These are phyloP conservation scores for Apamea monoglypha DNA, from an alignment of 2,888 invertebrate species.

Conservation along the genomic window DNA sequence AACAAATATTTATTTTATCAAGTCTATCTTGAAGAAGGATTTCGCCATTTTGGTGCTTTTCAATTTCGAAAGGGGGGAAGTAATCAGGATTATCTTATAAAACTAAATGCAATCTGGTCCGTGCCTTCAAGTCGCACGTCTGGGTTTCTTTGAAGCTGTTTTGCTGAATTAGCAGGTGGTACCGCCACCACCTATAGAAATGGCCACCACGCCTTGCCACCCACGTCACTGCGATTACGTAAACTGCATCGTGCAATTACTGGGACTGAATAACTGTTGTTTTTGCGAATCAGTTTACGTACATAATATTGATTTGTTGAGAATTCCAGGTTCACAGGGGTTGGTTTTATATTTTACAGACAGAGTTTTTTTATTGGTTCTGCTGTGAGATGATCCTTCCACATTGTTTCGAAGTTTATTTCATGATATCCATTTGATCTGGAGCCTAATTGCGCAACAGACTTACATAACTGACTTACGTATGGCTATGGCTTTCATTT, in stretches of 20 bases:
- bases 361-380: background rate
- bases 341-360: background rate
- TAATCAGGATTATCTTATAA: conserved; percentile 63
- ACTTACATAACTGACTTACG: background rate
- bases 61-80: conserved; percentile 44
- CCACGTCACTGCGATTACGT: conserved; percentile 66
- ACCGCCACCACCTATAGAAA: conserved; percentile 57
- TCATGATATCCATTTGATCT: background rate
- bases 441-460: background rate
- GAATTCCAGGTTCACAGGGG: background rate
- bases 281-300: conserved; percentile 24
- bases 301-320: background rate
- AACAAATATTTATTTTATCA: conserved; percentile 45
- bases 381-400: background rate
- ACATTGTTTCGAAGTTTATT: background rate
- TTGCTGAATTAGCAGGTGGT: conserved; percentile 72
- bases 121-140: conserved; percentile 71
- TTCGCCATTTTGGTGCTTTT: conserved; percentile 33
- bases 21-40: conserved; percentile 18
- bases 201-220: conserved; percentile 66
- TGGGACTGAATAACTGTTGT: conserved; percentile 22
- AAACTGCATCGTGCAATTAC: conserved; percentile 51
- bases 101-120: conserved; percentile 58
- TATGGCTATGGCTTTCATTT: background rate
- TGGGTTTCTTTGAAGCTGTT: conserved; percentile 76